Evolutionary conservation across 2,113 vertebrate species (phyloP), one percentile per base, ranked within the genome.

Genomic region (Dasyornis broadbenti): DNA sequence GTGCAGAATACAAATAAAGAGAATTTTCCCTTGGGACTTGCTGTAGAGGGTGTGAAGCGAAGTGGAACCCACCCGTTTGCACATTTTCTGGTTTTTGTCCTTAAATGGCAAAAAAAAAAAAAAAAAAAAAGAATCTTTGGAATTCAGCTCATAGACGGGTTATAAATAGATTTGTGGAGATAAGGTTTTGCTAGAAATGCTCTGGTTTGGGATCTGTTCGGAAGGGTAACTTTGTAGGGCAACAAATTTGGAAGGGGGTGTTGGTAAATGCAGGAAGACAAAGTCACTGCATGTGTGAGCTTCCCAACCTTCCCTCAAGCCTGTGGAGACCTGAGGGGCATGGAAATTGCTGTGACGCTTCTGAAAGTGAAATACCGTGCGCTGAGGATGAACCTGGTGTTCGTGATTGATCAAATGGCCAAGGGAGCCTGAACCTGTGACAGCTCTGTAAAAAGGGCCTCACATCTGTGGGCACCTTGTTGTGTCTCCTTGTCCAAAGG

Each of bases 91-190:
- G 49, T 94, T 93, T 35, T 42, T 94, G 73, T 80, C 95, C 96
- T 96, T 97, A 96, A 90, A 97, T 95, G 93, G 94, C 11, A 28
- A 92, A 76, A 90, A 35, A 69, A 80, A 93, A 52, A 73, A 82
- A 60, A 92, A 76, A 90, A 35, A 69, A 80, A 93, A 52, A 73
- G 80, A 60, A 82, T n/a, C 68, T 73, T 53, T 63, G 94, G 93
- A 96, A 96, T 97, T 90, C 66, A 92, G 86, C 64, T 94, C 76
- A 18, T 44, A 57, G 86, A 85, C 91, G 28, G 56, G 52, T 80
- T 95, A 92, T 94, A 91, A 94, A 94, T 91, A 71, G 91, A 70
- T 86, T 49, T 54, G 40, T 93, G 81, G 72, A 82, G 96, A 94
- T 91, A 69, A 95, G 82, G 53, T 80, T 96, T 92, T 90, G 90